A percentile compares a stretch with the other conserved stretches of the same genome.
Conservation (phyloP, 1,140 invertebrate species). For the Ceratosolen fusciceps region DNA sequence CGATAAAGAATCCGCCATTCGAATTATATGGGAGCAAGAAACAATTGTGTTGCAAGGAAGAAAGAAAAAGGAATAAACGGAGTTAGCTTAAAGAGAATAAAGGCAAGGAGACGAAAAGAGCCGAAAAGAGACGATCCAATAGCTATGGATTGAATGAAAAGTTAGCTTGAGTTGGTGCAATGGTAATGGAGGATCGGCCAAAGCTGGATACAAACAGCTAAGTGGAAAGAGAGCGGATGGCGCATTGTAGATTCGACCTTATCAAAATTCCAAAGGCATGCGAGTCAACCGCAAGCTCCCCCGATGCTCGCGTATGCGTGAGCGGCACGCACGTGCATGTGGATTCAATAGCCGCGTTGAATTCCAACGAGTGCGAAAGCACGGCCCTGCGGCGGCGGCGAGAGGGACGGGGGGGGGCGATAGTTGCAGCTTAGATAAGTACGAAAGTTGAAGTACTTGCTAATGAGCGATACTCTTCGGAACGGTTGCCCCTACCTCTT, state of each 20-base stretch:
- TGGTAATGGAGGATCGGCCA: too few relatives aligned
- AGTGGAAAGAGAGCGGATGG: neutral
- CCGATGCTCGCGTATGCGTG: neutral
- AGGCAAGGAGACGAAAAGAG: too few relatives aligned
- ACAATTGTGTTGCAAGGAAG: too few relatives aligned
- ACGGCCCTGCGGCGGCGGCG: too few relatives aligned
- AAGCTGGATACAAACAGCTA: neutral
- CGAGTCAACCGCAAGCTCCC: neutral
- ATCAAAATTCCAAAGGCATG: constrained; percentile 50
- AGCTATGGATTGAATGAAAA: too few relatives aligned
- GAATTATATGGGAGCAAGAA: too few relatives aligned
- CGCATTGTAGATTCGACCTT: constrained; percentile 50
- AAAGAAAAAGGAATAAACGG: too few relatives aligned
- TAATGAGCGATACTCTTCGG: constrained; percentile 63
- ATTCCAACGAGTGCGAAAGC: constrained; percentile 25
- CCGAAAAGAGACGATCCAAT: too few relatives aligned
- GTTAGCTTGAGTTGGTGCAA: too few relatives aligned
- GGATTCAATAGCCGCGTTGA: neutral
- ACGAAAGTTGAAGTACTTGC: constrained; percentile 62
- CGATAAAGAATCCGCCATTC: too few relatives aligned
- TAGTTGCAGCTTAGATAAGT: constrained; percentile 19
- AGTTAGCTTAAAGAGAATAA: too few relatives aligned
- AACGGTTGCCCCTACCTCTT: constrained; percentile 36
- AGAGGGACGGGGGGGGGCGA: neutral
- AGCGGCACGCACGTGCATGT: neutral